Evolutionary conservation across 2,113 vertebrate genomes (phyloP).

Genomic region (Pelvicachromis taeniatus): DNA sequence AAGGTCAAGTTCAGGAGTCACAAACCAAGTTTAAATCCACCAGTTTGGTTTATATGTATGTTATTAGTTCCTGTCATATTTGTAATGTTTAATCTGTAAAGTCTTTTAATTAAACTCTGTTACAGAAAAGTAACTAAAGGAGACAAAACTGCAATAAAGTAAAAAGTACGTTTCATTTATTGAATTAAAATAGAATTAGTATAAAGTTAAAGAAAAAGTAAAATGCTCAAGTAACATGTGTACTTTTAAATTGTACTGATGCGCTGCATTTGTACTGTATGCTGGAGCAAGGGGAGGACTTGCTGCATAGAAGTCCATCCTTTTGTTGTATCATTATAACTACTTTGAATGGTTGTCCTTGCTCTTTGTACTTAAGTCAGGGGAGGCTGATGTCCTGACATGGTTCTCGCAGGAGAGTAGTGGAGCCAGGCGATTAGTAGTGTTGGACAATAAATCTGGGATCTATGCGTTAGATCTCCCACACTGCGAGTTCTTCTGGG

Average conservation of each 20-base stretch:
- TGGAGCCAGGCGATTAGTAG: neutral
- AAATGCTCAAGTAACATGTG: rapidly evolving
- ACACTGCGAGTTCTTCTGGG: neutral
- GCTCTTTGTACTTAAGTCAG: too few relatives aligned
- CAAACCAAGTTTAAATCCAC: neutral
- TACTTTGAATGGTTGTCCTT: too few relatives aligned
- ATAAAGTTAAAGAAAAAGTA: neutral
- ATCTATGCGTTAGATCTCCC: neutral
- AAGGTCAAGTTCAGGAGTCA: neutral
- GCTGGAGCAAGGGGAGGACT: too few relatives aligned
- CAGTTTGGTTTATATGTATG: neutral
- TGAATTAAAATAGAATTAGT: neutral
- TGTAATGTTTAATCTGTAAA: too few relatives aligned
- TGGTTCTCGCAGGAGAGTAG: too few relatives aligned
- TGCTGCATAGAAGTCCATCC: too few relatives aligned
- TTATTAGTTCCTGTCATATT: neutral
- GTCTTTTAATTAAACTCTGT: neutral
- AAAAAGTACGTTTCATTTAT: neutral
- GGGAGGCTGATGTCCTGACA: too few relatives aligned
- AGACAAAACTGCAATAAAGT: neutral
- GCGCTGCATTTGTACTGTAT: too few relatives aligned
- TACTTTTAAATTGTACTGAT: neutral
- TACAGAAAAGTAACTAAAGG: neutral
- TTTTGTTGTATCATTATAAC: too few relatives aligned
- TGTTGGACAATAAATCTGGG: neutral